These are phyloP conservation scores for Nannoperca obscura DNA, from an alignment of 2,797 vertebrate genomes.

Conservation along the genomic window DNA sequence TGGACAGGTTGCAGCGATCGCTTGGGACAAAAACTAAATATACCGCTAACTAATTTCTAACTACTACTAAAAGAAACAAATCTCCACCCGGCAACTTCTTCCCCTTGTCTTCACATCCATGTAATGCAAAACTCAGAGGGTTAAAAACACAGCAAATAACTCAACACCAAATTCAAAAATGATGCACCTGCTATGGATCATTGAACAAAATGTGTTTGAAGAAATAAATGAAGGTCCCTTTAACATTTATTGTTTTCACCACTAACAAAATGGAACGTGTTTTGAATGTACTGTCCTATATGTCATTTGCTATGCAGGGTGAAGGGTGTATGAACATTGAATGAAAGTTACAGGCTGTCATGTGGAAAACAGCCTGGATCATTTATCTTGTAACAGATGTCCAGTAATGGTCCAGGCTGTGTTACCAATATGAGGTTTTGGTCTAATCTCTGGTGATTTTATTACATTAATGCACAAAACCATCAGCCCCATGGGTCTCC, in stretches of 20 bases:
- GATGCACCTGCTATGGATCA: constrained; percentile 40
- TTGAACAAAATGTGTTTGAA: constrained; percentile 39
- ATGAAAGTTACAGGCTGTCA: constrained; percentile 4
- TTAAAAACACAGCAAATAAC: constrained; percentile 78
- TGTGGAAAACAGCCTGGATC: constrained; percentile 56
- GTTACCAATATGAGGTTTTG: constrained; percentile 43
- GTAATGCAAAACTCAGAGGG: constrained; percentile 84
- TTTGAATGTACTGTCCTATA: constrained; percentile 45
- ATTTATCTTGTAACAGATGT: constrained; percentile 29
- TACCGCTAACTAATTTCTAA: constrained; percentile 77
- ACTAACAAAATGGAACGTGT: constrained; percentile 36
- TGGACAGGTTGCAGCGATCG: constrained; percentile 67
- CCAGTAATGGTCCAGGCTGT: constrained; percentile 50
- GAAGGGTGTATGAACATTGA: constrained; percentile 44
- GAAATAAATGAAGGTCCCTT: constrained; percentile 83
- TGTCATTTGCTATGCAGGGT: constrained; percentile 46
- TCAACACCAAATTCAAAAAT: constrained; percentile 63
- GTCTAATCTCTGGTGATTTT: constrained; percentile 39
- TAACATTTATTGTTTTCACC: constrained; percentile 87
- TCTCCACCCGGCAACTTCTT: constrained; percentile 13
- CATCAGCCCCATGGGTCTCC: constrained; percentile 66
- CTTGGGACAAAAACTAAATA: constrained; percentile 55
- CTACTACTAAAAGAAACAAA: constrained; percentile 57
- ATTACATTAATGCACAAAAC: constrained; percentile 18
- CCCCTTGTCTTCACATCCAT: constrained; percentile 23